Conservation (phyloP, 2,888 invertebrate species). For the Nemurella pictetii region DNA sequence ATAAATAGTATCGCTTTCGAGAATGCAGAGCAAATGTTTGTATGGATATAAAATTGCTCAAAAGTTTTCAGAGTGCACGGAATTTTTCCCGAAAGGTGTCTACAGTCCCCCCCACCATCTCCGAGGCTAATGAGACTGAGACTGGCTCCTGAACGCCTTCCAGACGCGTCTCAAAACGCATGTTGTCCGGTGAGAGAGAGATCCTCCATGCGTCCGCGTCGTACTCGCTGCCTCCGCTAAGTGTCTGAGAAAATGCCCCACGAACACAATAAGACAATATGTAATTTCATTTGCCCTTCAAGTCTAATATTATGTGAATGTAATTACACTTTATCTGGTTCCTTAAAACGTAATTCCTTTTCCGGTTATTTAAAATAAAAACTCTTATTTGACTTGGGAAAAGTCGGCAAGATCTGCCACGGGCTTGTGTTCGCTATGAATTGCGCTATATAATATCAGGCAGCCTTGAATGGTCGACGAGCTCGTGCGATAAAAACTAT, state of each 20-base stretch:
- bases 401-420: neutral
- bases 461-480: neutral
- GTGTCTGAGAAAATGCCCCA: slow-evolving; percentile 13
- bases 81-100: no score
- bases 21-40: no score
- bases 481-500: neutral
- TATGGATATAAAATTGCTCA: no score
- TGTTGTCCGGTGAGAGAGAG: neutral
- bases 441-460: neutral
- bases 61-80: no score
- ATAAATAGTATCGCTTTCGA: no score
- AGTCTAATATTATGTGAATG: slow-evolving; percentile 23
- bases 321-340: slow-evolving; percentile 28
- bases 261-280: slow-evolving; percentile 11
- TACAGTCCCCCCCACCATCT: no score
- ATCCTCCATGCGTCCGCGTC: neutral
- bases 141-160: no score
- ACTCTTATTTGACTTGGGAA: slow-evolving; percentile 3
- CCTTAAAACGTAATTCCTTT: slow-evolving; percentile 32
- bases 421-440: neutral
- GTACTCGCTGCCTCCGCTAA: neutral
- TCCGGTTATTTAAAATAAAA: slow-evolving; percentile 29
- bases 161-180: neutral
- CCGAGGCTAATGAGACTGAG: no score
- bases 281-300: slow-evolving; percentile 21